Base-by-base conservation (phyloP, 2,113 vertebrate genomes). In the Cyprinus carpio region DNA sequence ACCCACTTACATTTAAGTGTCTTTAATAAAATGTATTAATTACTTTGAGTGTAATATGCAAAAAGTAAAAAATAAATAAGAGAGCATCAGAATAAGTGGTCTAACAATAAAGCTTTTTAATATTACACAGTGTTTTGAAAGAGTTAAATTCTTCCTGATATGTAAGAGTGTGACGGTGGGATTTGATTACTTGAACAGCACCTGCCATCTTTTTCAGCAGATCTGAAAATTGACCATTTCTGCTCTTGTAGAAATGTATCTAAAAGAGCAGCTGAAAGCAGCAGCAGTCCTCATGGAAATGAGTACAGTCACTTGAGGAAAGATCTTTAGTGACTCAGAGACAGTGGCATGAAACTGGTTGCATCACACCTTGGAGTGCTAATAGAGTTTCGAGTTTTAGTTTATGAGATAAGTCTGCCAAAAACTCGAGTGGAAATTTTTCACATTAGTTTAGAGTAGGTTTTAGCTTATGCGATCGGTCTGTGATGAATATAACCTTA, bases 361-460 rank as follows among this genome's bases (percentile, higher is more conserved):
- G 40, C 7, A 40, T 40, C 40, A 84, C 74, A 84, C 83, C 29
- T 43, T 71, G 49, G 83, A 27, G 51, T 54, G 31, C 62, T 69
- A 40, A 23, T 31, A 18, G 4, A 75, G 16, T 49, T 84, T 79
- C 0, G 11, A 67, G 62, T 58, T 43, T 83, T 46, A 83, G 49
- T 65, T 40, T 69, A 67, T 65, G n/a, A 60, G 62, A n/a, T 8
- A 4, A 77, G 72, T 37, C 16, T 31, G 72, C 46, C 49, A 82
- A 67, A 67, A 58, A 58, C 29, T 69, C 46, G 51, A 51, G 27
- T 75, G 84, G 69, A 81, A 60, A 75, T 16, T 37, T 58, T 64
- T 54, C 69, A 75, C 20, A 67, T 56, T 40, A 20, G 25, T 18
- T 15, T 18, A 58, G 62, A 56, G n/a, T 25, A 37, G 76, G 51